Conservation (phyloP, 53 echinoderm and acorn worm genomes). For the Holothuria scabra region DNA sequence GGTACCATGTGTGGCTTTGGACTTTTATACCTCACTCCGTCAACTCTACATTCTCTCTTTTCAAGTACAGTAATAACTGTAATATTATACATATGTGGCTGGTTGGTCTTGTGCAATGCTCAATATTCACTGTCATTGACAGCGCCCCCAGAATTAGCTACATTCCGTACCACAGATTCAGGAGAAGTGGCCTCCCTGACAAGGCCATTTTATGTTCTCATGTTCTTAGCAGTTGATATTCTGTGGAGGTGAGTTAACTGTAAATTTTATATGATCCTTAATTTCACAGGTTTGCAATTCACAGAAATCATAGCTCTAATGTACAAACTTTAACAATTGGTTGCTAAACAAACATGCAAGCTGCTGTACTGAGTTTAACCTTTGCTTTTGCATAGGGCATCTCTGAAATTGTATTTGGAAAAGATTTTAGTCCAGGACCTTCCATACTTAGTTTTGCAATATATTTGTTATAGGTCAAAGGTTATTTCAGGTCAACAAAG, state of each 20-base stretch:
- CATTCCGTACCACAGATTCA: conserved; percentile 76
- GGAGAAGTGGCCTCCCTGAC: conserved; percentile 77
- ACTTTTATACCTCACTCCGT: conserved; percentile 76
- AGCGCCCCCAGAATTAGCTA: conserved; percentile 82
- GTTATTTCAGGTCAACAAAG: no score
- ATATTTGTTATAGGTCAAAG: no score
- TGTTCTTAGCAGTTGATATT: conserved; percentile 70
- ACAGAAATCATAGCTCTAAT: background rate
- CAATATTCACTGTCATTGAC: conserved; percentile 85
- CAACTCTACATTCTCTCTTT: conserved; percentile 73
- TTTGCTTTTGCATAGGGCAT: no score
- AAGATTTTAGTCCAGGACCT: no score
- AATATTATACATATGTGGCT: conserved; percentile 72
- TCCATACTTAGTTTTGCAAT: no score
- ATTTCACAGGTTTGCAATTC: background rate
- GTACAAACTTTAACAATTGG: no score
- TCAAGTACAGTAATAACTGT: conserved; percentile 73
- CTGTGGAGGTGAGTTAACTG: conserved; percentile 74
- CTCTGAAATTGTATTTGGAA: no score
- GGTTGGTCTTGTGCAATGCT: conserved; percentile 82
- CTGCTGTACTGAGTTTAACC: no score
- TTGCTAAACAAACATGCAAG: no score
- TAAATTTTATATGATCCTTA: background rate
- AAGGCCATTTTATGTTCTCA: conserved; percentile 80
- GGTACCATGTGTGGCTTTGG: conserved; percentile 78